Conservation (phyloP, 2,113 vertebrate species). For the Tupaia chinensis region DNA sequence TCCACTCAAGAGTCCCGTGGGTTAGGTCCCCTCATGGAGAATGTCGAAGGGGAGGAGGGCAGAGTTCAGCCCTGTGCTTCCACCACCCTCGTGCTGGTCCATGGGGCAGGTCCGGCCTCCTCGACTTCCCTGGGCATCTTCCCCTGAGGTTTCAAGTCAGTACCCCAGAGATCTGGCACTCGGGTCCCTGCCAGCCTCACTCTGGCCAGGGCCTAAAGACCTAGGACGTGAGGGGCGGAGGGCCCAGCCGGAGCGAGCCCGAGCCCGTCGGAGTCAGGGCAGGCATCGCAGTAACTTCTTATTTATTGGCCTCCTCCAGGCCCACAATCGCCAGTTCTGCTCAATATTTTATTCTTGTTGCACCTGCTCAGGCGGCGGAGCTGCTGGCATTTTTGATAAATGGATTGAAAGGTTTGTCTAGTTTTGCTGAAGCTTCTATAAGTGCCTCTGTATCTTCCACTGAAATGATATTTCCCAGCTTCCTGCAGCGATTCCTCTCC, state of each 20-base stretch:
- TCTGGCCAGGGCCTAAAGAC: background rate
- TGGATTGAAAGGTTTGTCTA: slow-evolving; percentile 80
- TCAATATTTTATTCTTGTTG: slow-evolving; percentile 74
- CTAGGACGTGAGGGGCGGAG: background rate
- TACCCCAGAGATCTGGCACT: background rate
- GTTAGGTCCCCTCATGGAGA: rapidly evolving
- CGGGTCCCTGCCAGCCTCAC: background rate
- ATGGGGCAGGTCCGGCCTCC: background rate
- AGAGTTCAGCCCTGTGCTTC: background rate
- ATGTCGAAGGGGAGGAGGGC: background rate
- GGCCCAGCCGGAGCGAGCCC: background rate
- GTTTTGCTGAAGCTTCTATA: slow-evolving; percentile 66
- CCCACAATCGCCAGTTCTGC: slow-evolving; percentile 29
- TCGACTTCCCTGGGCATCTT: rapidly evolving
- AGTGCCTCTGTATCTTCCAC: slow-evolving; percentile 71
- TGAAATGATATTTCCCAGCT: slow-evolving; percentile 70
- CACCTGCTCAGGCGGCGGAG: slow-evolving; percentile 58
- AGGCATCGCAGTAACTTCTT: background rate
- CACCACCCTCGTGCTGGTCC: background rate
- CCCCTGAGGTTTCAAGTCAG: background rate
- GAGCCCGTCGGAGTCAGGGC: background rate
- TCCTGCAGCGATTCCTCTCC: slow-evolving; percentile 42
- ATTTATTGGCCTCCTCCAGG: slow-evolving; percentile 63
- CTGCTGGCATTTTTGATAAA: slow-evolving; percentile 78
- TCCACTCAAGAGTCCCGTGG: background rate